Evolutionary conservation across 2,888 invertebrate species (phyloP), one percentile per base, ranked within the genome.

Genomic region (Dryadula phaetusa): DNA sequence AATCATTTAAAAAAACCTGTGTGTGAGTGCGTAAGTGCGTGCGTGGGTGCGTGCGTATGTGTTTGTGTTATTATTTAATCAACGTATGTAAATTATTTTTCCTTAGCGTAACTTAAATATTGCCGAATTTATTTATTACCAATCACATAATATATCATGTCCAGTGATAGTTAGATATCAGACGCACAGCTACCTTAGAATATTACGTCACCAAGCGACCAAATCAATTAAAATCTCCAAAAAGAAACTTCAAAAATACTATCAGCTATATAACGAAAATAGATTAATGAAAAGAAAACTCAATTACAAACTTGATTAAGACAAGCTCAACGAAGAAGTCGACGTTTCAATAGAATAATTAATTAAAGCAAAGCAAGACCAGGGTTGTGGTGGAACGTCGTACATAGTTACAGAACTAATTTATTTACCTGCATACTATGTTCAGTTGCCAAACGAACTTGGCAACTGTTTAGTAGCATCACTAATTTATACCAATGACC

Each of bases 401-500:
- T 61, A 44, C 60, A 66, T 62, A 64, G 66, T 67, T 64, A 62
- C 65, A 46, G 49, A 66, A 52, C 67, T 69, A 64, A 69, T 69
- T 69, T 67, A 69, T 71, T 71, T 53, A 71, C 72, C 72, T 72
- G 72, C 67, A 58, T 63, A 69, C 49, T 47, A 47, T 22, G 25
- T 69, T 67, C 70, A 70, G 71, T 70, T 69, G 42, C 44, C 62
- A 62, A 69, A 62, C 62, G 64, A 64, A 71, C 66, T 71, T 71
- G 70, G 66, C 70, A 69, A 64, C 66, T 71, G 69, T 71, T 69
- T 70, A 70, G 69, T 71, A 69, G 65, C 62, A 66, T 47, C 67
- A 62, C 69, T 70, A 70, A 72, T 72, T 68, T 66, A 68, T 54
- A 72, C 66, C 70, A 66, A 70, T 70, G 71, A 66, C 70, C 70